phyloP scores from a whole-genome alignment of 2,888 invertebrate species.

The Sphaeridia pumilis region DNA sequence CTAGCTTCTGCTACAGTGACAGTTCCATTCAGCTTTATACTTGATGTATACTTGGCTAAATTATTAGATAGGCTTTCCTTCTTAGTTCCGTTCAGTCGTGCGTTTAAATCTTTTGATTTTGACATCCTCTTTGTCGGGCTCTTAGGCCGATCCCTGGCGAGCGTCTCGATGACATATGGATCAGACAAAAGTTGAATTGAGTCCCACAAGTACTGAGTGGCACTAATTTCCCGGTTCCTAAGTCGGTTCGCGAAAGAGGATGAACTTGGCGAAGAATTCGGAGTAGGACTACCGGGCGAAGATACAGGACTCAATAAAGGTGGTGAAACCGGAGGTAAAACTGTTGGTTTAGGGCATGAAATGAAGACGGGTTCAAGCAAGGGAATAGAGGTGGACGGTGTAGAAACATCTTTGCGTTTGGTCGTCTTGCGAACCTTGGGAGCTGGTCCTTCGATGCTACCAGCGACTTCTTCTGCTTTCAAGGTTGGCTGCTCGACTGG shows the following conservation, averaged over 20 bases:
- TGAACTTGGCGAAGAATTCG: neutral
- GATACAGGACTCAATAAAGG: slow-evolving; percentile 3
- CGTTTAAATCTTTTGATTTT: too few relatives aligned
- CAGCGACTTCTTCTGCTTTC: neutral
- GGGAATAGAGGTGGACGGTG: neutral
- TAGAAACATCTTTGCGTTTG: neutral
- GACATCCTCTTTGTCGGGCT: too few relatives aligned
- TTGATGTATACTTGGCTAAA: neutral
- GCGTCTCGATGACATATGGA: slow-evolving; percentile 31
- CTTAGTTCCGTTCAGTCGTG: too few relatives aligned
- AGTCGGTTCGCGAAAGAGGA: neutral
- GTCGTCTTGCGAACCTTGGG: neutral
- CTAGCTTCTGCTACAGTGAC: too few relatives aligned
- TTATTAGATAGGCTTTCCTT: too few relatives aligned
- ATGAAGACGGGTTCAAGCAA: neutral
- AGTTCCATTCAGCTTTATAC: neutral
- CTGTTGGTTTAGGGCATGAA: neutral
- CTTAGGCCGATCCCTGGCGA: slow-evolving; percentile 20
- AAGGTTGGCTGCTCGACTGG: too few relatives aligned
- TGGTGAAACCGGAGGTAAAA: slow-evolving; percentile 12
- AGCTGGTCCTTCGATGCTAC: neutral
- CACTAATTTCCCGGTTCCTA: slow-evolving; percentile 20
- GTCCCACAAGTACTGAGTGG: slow-evolving; percentile 34
- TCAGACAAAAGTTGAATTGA: slow-evolving; percentile 33
- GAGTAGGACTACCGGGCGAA: slow-evolving; percentile 5